phyloP scores from a whole-genome alignment of 2,888 invertebrate genomes.

The Trissoscelio sp. region DNA sequence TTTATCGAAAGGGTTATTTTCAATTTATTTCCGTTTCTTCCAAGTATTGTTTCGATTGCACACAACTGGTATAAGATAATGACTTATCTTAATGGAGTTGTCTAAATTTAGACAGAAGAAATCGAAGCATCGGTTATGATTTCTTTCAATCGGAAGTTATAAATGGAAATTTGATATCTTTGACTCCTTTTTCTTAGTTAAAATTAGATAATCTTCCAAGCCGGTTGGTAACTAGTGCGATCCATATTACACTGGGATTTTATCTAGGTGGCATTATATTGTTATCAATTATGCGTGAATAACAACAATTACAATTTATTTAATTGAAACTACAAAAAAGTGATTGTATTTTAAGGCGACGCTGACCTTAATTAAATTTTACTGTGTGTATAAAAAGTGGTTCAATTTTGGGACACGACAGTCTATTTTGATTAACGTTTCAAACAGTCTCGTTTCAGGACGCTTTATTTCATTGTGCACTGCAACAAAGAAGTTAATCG shows the following conservation, averaged over 20 bases:
- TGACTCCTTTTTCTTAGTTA: slow-evolving; percentile 22
- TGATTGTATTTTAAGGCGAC: not conserved
- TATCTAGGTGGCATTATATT: slow-evolving; percentile 28
- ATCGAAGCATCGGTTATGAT: slow-evolving; percentile 40
- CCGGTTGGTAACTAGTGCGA: slow-evolving; percentile 2
- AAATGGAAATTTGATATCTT: slow-evolving; percentile 43
- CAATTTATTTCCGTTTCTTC: too few species aligned
- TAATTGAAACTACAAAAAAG: not conserved
- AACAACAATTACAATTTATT: slow-evolving; percentile 16
- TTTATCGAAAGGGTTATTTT: too few species aligned
- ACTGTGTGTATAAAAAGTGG: not conserved
- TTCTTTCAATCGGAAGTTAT: slow-evolving; percentile 35
- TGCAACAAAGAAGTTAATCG: not conserved
- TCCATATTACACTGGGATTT: slow-evolving; percentile 11
- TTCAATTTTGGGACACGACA: not conserved
- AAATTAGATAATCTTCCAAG: slow-evolving; percentile 38
- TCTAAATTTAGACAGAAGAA: slow-evolving; percentile 50
- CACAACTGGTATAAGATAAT: slow-evolving; percentile 42
- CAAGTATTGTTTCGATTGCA: slow-evolving; percentile 24
- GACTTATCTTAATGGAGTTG: slow-evolving; percentile 43
- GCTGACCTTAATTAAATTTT: slow-evolving; percentile 20
- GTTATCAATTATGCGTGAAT: slow-evolving; percentile 22
- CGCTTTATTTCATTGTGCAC: not conserved
- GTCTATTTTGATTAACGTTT: not conserved
- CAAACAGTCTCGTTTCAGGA: not conserved